A percentile compares a stretch with the other conserved stretches of the same genome.
Conservation (phyloP, 2,113 vertebrate species). For the Austrofundulus limnaeus region DNA sequence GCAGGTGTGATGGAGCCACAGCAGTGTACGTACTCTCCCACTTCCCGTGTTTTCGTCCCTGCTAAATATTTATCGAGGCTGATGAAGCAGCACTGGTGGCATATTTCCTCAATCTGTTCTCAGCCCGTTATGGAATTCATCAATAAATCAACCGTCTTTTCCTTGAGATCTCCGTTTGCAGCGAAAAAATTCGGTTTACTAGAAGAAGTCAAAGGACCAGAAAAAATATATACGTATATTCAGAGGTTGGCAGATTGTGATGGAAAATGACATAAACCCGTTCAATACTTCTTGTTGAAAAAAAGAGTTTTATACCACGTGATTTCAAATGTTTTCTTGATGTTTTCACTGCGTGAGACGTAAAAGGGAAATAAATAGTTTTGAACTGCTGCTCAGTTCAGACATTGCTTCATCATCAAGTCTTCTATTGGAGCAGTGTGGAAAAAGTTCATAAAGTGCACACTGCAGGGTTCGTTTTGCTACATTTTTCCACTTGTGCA, state of each 20-base stretch:
- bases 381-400: too few species aligned
- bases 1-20: conserved; percentile 3
- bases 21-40: conserved; percentile 6
- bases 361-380: too few species aligned
- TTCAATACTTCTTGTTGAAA: too few species aligned
- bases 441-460: too few species aligned
- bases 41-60: conserved; percentile 26
- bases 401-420: not conserved
- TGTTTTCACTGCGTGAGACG: too few species aligned
- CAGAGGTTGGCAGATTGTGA: not conserved
- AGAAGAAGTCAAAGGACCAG: conserved; percentile 20
- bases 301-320: too few species aligned
- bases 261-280: too few species aligned
- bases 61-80: conserved; percentile 46
- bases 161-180: conserved; percentile 9
- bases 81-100: conserved; percentile 17
- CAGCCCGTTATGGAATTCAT: conserved; percentile 31
- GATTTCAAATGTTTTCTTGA: too few species aligned
- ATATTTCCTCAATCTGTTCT: conserved; percentile 25
- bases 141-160: conserved; percentile 43
- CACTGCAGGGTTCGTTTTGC: too few species aligned
- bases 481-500: too few species aligned
- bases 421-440: too few species aligned
- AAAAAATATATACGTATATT: not conserved
- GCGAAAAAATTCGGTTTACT: not conserved